These are phyloP conservation scores for Tridacna gigas DNA, from an alignment of 2,888 invertebrate genomes.

Conservation along the genomic window DNA sequence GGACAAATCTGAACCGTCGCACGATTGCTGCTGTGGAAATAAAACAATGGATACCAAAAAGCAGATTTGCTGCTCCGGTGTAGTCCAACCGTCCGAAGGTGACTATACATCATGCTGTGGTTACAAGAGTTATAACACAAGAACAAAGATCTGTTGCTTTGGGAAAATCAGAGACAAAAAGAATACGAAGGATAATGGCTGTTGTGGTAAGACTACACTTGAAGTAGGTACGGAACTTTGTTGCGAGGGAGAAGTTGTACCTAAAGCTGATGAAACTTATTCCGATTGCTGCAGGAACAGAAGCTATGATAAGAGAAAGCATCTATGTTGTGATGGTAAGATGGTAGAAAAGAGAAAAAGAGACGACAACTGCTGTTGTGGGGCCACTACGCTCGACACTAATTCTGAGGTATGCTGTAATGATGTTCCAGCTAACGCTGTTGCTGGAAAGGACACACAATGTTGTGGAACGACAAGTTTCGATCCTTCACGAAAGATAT, in stretches of 20 bases:
- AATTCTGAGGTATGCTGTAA: constrained; percentile 54
- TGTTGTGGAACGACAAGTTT: constrained; percentile 52
- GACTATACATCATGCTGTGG: constrained; percentile 58
- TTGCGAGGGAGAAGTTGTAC: constrained; percentile 48
- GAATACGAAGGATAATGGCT: constrained; percentile 50
- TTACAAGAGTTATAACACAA: constrained; percentile 40
- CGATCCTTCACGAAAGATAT: constrained; percentile 38
- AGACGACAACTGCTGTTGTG: constrained; percentile 56
- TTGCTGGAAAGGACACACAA: constrained; percentile 42
- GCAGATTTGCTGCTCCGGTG: constrained; percentile 52
- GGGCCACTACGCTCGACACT: constrained; percentile 52
- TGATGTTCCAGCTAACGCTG: constrained; percentile 32
- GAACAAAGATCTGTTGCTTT: constrained; percentile 43
- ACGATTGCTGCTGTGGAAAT: constrained; percentile 54
- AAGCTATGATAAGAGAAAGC: constrained; percentile 45
- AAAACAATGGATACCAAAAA: constrained; percentile 43
- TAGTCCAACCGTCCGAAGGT: constrained; percentile 39
- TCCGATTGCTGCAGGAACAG: constrained; percentile 49
- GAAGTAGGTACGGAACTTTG: constrained; percentile 49
- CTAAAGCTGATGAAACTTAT: constrained; percentile 32
- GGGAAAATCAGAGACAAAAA: constrained; percentile 45
- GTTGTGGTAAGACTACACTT: constrained; percentile 54
- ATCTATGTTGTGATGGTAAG: constrained; percentile 52
- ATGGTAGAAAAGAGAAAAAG: constrained; percentile 39
- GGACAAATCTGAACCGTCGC: constrained; percentile 34